Conservation (phyloP, 2,888 invertebrate species). For the Cotesia congregata region DNA sequence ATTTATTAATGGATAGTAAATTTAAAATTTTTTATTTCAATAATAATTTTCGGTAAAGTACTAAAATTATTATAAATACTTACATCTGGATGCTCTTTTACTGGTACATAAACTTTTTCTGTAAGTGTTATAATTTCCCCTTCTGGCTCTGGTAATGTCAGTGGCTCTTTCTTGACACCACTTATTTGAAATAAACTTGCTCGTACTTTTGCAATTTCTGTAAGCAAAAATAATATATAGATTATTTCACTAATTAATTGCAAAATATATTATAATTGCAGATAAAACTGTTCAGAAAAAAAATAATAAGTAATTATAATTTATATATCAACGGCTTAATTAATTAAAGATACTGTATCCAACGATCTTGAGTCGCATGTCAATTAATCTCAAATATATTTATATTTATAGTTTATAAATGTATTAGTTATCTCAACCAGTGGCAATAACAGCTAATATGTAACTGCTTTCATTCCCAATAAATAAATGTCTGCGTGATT, state of each 20-base stretch:
- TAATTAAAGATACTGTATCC: not conserved
- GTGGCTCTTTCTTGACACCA: slow-evolving; percentile 94
- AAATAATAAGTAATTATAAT: not conserved
- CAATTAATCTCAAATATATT: slow-evolving; percentile 6
- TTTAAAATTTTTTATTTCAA: not conserved
- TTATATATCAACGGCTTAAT: not conserved
- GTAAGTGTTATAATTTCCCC: slow-evolving; percentile 93
- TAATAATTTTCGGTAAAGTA: slow-evolving; percentile 16
- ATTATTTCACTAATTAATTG: slow-evolving; percentile 6
- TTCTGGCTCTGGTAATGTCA: slow-evolving; percentile 90
- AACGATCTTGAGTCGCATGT: not conserved
- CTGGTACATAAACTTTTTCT: slow-evolving; percentile 99
- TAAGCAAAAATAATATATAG: slow-evolving; percentile 44
- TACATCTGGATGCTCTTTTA: slow-evolving; percentile 99
- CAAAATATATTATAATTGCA: no score
- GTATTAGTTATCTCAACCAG: not conserved
- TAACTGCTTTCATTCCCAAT: not conserved
- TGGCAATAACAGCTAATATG: not conserved
- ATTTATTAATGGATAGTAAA: not conserved
- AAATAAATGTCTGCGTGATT: not conserved
- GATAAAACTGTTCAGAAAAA: no score
- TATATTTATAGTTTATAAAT: not conserved
- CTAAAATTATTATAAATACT: slow-evolving; percentile 72
- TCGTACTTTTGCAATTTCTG: slow-evolving; percentile 98
- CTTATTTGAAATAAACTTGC: slow-evolving; percentile 99